Base-by-base conservation (phyloP, 2,797 vertebrate genomes). In the Chrosomus eos region DNA sequence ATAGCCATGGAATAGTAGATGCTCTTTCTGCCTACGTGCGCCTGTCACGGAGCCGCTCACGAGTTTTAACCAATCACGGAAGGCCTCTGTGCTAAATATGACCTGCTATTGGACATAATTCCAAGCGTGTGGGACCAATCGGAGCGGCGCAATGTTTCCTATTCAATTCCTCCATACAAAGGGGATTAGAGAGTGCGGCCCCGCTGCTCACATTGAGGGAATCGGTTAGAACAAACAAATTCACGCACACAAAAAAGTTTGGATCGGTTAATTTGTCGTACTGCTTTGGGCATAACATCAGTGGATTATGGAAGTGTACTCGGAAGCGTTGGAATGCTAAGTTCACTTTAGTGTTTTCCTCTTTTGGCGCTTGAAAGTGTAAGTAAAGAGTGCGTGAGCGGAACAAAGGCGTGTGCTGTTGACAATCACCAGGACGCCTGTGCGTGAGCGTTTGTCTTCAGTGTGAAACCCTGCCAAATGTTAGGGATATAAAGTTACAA, bases 391-490 rank as follows among this genome's bases (percentile, higher is more conserved):
- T 77, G 87, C 86, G 86, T 81, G 85, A 70, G 77, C 26, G 83
- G 90, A 93, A 93, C 92, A 93, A 93, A 93, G 92, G 91, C 90
- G 89, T 85, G 88, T 88, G 90, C 84, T 81, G 81, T 60, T 88
- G 88, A 89, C 89, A 87, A 85, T 88, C 90, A 88, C 90, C 53
- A 87, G 73, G 76, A 88, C 87, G 80, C 55, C 48, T 67, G 86
- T 82, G 58, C 48, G 85, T 73, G 68, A 73, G 87, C 45, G 80
- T 31, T 68, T 67, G 62, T 58, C 53, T 83, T 31, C 58, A 66
- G 84, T 70, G 70, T 68, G 53, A 71, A 77, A 48, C 19, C 66
- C n/a, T 55, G 71, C 9, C 77, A 36, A 51, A 70, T 68, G 23
- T 64, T 70, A 13, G 36, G 38, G 7, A 60, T 64, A 79, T 43